A percentile compares a stretch with the other conserved stretches of the same genome.
These are phyloP conservation scores for Steatocranus sp. DNA, from an alignment of 2,797 vertebrate species.

Conservation along the genomic window DNA sequence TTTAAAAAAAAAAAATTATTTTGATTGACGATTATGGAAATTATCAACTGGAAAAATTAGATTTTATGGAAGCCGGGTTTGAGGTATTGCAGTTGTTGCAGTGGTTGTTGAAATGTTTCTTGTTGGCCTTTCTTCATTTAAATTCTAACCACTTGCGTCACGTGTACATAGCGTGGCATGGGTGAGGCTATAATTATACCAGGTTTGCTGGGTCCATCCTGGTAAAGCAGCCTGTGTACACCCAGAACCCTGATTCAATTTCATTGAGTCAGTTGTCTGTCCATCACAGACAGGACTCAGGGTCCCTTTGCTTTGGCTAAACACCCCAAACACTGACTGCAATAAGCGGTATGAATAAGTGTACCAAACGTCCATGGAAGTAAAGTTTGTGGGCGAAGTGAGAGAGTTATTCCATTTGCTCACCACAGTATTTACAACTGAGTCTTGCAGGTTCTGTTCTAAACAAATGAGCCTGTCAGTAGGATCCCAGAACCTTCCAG, in stretches of 20 bases:
- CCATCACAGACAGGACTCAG: not conserved
- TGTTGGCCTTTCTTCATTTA: slow-evolving; percentile 34
- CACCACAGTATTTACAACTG: not conserved
- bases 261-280: slow-evolving; percentile 59
- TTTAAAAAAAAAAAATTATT: fast-evolving
- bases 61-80: not conserved
- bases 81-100: not conserved
- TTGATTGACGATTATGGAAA: not conserved
- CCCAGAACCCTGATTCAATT: slow-evolving; percentile 55
- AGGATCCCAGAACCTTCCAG: not conserved
- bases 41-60: not conserved
- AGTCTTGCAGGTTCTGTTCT: slow-evolving; percentile 6
- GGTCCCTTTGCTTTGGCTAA: not conserved
- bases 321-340: not conserved
- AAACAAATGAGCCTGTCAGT: not conserved
- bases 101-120: not conserved
- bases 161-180: slow-evolving; percentile 37
- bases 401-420: not conserved
- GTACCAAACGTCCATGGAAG: not conserved
- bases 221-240: slow-evolving; percentile 16
- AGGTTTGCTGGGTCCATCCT: slow-evolving; percentile 27
- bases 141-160: slow-evolving; percentile 28
- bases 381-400: not conserved
- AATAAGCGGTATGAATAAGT: not conserved
- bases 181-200: slow-evolving; percentile 60